Percentiles rank a stretch among this genome's conserved stretches.
These are phyloP conservation scores for Drosophila demipolita DNA, from an alignment of 2,888 invertebrate genomes.

Conservation along the genomic window DNA sequence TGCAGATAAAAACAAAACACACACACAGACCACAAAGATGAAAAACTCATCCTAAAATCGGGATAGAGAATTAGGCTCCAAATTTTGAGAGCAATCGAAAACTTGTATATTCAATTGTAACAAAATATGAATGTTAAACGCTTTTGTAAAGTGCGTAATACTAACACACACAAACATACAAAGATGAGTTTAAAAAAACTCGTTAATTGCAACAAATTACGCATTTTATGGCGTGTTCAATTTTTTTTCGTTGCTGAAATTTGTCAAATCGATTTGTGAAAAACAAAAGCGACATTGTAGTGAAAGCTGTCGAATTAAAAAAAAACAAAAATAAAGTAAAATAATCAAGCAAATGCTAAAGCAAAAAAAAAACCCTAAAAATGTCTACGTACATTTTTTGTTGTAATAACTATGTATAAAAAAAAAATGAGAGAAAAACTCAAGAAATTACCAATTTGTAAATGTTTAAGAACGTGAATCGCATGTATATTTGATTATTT, in stretches of 20 bases:
- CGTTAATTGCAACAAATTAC: constrained; percentile 16
- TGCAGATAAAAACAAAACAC: constrained; percentile 32
- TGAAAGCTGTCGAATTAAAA: constrained; percentile 16
- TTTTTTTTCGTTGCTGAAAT: constrained; percentile 27
- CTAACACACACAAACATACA: constrained; percentile 17
- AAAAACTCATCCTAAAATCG: constrained; percentile 13
- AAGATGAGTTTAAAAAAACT: constrained; percentile 9
- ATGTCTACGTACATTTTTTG: constrained; percentile 34
- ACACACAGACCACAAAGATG: constrained; percentile 14
- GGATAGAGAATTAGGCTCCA: constrained; percentile 24
- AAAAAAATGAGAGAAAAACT: constrained; percentile 17
- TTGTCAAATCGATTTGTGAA: constrained; percentile 16
- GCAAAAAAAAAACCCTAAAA: background rate
- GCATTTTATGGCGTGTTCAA: constrained; percentile 19
- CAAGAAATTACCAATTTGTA: constrained; percentile 47
- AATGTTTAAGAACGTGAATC: constrained; percentile 53
- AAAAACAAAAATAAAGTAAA: background rate
- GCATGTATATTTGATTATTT: constrained; percentile 51
- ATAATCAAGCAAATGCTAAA: constrained; percentile 14
- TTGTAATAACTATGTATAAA: constrained; percentile 50
- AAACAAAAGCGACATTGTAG: constrained; percentile 15
- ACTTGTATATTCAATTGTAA: constrained; percentile 64
- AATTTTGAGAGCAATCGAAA: constrained; percentile 38
- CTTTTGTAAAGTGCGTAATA: constrained; percentile 59
- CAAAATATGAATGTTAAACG: constrained; percentile 45